These are phyloP conservation scores for Pituophis catenifer DNA, from an alignment of 2,113 vertebrate genomes.

Conservation along the genomic window DNA sequence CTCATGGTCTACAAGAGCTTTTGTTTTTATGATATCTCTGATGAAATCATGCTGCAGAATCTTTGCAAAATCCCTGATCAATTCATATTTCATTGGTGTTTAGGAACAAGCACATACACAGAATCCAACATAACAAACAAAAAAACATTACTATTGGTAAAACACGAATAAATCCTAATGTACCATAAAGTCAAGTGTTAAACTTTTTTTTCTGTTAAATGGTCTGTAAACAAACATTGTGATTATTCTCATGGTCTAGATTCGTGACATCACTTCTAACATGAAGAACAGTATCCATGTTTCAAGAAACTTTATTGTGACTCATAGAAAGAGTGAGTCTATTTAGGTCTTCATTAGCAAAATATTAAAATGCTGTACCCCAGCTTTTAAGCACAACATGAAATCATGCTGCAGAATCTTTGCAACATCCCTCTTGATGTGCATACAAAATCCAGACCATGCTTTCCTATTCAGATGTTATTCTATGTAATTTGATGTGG, in stretches of 20 bases:
- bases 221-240: not conserved
- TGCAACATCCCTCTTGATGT: slow-evolving; percentile 15
- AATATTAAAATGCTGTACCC: slow-evolving; percentile 40
- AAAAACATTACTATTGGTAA: not conserved
- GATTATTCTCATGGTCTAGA: not conserved
- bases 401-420: slow-evolving; percentile 4
- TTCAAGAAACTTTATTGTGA: slow-evolving; percentile 20
- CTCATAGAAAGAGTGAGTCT: slow-evolving; percentile 24
- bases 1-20: not conserved
- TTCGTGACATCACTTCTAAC: not conserved
- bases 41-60: no score
- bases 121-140: not conserved
- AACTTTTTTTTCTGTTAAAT: not conserved
- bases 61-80: not conserved
- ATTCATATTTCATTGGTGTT: not conserved
- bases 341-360: slow-evolving; percentile 53
- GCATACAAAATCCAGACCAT: slow-evolving; percentile 15
- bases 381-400: slow-evolving; percentile 14
- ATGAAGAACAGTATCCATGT: not conserved
- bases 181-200: not conserved
- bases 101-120: not conserved
- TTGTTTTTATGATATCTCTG: slow-evolving; percentile 8
- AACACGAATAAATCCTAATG: not conserved
- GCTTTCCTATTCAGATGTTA: not conserved
- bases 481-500: slow-evolving; percentile 48